Conservation (phyloP, 2,797 vertebrate genomes). For the Philypnodon macrostomus region DNA sequence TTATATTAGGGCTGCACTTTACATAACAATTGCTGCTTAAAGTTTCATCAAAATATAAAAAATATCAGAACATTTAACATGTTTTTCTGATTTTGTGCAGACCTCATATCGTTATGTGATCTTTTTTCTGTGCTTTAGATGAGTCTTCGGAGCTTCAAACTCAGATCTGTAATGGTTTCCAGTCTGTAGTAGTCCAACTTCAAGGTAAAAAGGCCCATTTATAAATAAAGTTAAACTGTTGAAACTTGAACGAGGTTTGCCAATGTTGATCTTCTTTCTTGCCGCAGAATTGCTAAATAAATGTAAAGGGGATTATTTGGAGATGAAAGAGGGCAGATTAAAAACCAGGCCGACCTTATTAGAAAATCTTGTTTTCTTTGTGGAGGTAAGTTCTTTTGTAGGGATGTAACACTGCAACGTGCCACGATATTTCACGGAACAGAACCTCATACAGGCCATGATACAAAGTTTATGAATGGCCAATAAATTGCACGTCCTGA, state of each 20-base stretch:
- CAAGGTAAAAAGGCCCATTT: constrained; percentile 79
- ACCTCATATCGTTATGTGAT: neutral
- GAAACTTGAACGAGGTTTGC: too few species aligned
- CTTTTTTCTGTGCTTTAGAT: constrained; percentile 71
- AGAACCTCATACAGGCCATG: too few species aligned
- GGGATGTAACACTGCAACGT: too few species aligned
- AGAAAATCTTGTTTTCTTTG: constrained; percentile 94
- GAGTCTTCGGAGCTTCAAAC: constrained; percentile 89
- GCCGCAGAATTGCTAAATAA: constrained; percentile 86
- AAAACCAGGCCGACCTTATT: constrained; percentile 83
- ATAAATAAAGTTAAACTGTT: fast-evolving
- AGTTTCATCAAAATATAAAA: too few species aligned
- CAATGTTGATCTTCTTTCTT: constrained; percentile 4
- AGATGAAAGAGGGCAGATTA: constrained; percentile 82
- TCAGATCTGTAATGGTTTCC: constrained; percentile 89
- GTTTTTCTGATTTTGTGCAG: too few species aligned
- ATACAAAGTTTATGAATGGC: too few species aligned
- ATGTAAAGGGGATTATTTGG: constrained; percentile 91
- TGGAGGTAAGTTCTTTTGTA: constrained; percentile 95
- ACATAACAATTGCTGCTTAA: too few species aligned
- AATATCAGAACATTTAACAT: too few species aligned
- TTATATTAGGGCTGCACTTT: too few species aligned
- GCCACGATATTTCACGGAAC: too few species aligned
- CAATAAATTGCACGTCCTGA: too few species aligned
- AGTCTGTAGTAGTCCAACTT: constrained; percentile 87